Evolutionary conservation across 64 coral and sea anemone genomes (phyloP).

Genomic region (Stylophora pistillata): DNA sequence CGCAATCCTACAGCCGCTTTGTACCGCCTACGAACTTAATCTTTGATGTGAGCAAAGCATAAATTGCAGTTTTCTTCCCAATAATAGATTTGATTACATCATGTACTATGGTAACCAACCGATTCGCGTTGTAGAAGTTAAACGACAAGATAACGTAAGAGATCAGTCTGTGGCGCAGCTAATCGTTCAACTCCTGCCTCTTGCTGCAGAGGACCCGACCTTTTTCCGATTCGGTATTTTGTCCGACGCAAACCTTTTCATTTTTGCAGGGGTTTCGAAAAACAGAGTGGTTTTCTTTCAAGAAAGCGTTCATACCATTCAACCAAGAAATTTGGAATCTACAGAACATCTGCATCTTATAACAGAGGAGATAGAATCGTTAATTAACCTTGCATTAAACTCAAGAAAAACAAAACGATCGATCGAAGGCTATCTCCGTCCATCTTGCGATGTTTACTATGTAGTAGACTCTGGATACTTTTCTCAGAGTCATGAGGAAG

Average conservation of each 20-base stretch:
- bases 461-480: too few relatives aligned
- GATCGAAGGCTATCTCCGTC: background rate
- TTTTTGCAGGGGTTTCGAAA: background rate
- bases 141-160: background rate
- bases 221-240: constrained; percentile 1
- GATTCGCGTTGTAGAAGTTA: constrained; percentile 9
- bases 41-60: background rate
- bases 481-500: too few relatives aligned
- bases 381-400: background rate
- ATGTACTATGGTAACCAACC: background rate
- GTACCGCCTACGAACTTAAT: background rate
- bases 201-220: background rate
- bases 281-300: background rate
- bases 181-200: background rate
- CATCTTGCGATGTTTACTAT: too few relatives aligned
- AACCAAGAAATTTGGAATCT: background rate
- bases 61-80: background rate
- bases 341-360: background rate
- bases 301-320: background rate
- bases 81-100: constrained; percentile 5
- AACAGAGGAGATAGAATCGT: background rate
- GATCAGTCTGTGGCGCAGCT: constrained; percentile 3
- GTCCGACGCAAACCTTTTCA: background rate
- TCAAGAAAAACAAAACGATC: background rate
- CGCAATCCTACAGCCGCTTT: background rate